These are phyloP conservation scores for Horisme vitalbata DNA, from an alignment of 2,888 invertebrate species.

Conservation along the genomic window DNA sequence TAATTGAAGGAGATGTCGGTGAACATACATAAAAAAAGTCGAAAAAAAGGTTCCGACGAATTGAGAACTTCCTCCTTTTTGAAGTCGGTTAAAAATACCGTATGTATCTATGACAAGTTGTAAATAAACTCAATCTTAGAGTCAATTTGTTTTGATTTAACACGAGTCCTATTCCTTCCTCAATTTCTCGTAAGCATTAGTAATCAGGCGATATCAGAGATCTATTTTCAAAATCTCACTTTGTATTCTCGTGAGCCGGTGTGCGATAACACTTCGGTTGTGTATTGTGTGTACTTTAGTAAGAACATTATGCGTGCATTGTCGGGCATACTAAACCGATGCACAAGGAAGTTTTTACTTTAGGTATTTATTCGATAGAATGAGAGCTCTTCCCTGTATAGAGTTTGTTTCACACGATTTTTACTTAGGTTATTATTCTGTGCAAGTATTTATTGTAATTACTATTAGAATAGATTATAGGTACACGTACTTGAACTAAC, in stretches of 20 bases:
- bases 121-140: no score
- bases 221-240: constrained; percentile 31
- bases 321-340: constrained; percentile 32
- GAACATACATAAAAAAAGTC: no score
- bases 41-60: no score
- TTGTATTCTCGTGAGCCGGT: constrained; percentile 29
- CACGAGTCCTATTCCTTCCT: background rate
- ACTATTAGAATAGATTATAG: no score
- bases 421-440: no score
- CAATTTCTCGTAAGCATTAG: constrained; percentile 17
- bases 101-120: no score
- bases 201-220: constrained; percentile 18
- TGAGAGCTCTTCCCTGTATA: constrained; percentile 14
- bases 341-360: constrained; percentile 15
- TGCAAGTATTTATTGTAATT: no score
- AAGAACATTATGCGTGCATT: constrained; percentile 15
- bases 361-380: constrained; percentile 3
- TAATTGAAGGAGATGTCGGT: no score
- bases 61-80: no score
- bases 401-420: constrained; percentile 9
- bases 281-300: constrained; percentile 2
- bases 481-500: no score
- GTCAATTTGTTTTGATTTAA: background rate
- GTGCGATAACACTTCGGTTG: constrained; percentile 28
- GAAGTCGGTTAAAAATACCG: no score